These are phyloP conservation scores for Sinopyrophorus schimmeli DNA, from an alignment of 2,888 invertebrate species.

Conservation along the genomic window DNA sequence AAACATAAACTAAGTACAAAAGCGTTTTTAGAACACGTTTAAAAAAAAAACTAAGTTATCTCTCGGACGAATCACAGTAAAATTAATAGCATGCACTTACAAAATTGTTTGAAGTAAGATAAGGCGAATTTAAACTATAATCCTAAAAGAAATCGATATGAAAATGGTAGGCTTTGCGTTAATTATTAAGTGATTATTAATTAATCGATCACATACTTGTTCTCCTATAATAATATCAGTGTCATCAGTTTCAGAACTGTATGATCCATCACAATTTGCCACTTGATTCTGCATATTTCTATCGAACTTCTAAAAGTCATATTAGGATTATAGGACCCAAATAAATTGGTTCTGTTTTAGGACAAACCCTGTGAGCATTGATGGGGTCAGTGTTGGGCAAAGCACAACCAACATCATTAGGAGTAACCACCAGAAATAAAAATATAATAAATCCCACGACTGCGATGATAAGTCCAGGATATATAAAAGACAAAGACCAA, in stretches of 20 bases:
- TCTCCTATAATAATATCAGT: constrained; percentile 62
- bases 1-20: not conserved
- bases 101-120: constrained; percentile 40
- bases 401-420: constrained; percentile 70
- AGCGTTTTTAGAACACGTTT: not conserved
- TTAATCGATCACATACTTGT: constrained; percentile 55
- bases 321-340: too few relatives aligned
- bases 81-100: constrained; percentile 44
- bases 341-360: not conserved
- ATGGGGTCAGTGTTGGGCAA: constrained; percentile 46
- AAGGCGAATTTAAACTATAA: constrained; percentile 35
- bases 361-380: constrained; percentile 2
- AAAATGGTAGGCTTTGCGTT: constrained; percentile 13
- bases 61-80: too few relatives aligned
- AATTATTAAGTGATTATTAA: too few relatives aligned
- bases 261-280: constrained; percentile 41
- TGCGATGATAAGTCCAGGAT: constrained; percentile 85
- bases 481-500: constrained; percentile 91
- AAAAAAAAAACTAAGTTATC: not conserved
- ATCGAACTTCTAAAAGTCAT: constrained; percentile 40
- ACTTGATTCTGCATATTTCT: constrained; percentile 45
- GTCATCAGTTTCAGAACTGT: constrained; percentile 55
- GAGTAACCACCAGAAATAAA: constrained; percentile 83
- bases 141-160: constrained; percentile 36
- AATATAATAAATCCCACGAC: constrained; percentile 73